Base-by-base conservation (phyloP, 1,140 invertebrate genomes). In the Scaptomyza pallida region DNA sequence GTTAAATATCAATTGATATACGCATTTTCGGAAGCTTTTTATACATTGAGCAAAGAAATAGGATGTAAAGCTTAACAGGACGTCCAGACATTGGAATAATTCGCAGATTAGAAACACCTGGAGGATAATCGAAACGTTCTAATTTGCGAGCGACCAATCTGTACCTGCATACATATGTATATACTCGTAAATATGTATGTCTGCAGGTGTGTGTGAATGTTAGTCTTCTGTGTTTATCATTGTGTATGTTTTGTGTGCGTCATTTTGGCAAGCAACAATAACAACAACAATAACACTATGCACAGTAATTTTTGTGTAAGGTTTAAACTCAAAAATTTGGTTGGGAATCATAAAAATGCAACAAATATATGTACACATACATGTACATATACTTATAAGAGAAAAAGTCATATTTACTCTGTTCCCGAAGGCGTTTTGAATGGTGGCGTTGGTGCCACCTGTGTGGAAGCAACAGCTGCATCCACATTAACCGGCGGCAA, bases 401-500 rank as follows among this genome's bases (percentile, higher is more conserved):
- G 26, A 16, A 43, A 35, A 76, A 72, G 78, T 67, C 54, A 93
- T 93, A 91, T 77, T 94, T 93, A 95, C 95, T 95, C 95, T 69
- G 94, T 92, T 78, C 93, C 93, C 16, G 93, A 93, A 52, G 93
- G 93, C 54, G 94, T 93, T 90, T 94, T 94, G 35, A 93, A 93
- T 64, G 93, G 93, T 56, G 94, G 92, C 15, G 94, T 94, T 91
- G 94, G 95, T 78, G 95, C 94, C 67, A 95, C 94, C 57, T 95
- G 94, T 63, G 88, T 70, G 44, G 95, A 95, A 23, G 81, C 89
- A 68, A 83, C 89, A 75, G 94, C 93, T 77, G 95, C 94, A 90
- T 97, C 96, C 72, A 97, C 95, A 63, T 96, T 95, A 78, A 96
- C 96, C 86, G 96, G 96, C 78, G 97, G 97, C 88, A 98, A 93